These are phyloP conservation scores for Phylloscopus collybita DNA, from an alignment of 2,797 vertebrate genomes.

Conservation along the genomic window DNA sequence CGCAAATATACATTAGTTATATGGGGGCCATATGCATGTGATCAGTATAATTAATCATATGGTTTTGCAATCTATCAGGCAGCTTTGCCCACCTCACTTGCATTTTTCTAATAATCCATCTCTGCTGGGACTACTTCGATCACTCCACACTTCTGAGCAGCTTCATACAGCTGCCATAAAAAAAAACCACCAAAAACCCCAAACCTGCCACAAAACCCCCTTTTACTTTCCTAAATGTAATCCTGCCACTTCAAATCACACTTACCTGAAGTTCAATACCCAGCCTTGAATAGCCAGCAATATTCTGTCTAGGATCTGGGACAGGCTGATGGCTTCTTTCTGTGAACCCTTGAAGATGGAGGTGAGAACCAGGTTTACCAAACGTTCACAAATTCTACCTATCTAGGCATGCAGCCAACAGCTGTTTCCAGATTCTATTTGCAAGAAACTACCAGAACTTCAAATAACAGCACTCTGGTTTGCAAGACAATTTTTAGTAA, in stretches of 20 bases:
- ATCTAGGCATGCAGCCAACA: not conserved
- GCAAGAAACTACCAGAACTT: not conserved
- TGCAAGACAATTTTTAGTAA: not conserved
- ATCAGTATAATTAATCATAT: slow-evolving; percentile 65
- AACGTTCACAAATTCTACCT: not conserved
- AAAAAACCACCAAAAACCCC: not conserved
- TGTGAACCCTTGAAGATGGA: not conserved
- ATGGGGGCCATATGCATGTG: slow-evolving; percentile 40
- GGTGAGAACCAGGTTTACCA: not conserved
- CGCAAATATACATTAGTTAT: slow-evolving; percentile 54
- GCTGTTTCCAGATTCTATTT: not conserved
- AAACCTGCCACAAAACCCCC: not conserved
- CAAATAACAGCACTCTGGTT: not conserved
- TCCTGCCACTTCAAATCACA: slow-evolving; percentile 11
- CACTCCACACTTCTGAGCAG: slow-evolving; percentile 38
- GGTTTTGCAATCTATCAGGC: slow-evolving; percentile 65
- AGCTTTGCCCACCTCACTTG: slow-evolving; percentile 52
- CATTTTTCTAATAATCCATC: slow-evolving; percentile 58
- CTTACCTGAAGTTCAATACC: slow-evolving; percentile 33
- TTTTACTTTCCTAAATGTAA: slow-evolving; percentile 21
- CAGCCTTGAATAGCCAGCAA: not conserved
- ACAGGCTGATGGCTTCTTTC: not conserved
- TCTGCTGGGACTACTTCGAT: slow-evolving; percentile 60
- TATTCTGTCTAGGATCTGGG: not conserved
- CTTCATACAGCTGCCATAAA: slow-evolving; percentile 44